Base-by-base conservation (phyloP, 2,888 invertebrate species). In the Leucozona laternaria region DNA sequence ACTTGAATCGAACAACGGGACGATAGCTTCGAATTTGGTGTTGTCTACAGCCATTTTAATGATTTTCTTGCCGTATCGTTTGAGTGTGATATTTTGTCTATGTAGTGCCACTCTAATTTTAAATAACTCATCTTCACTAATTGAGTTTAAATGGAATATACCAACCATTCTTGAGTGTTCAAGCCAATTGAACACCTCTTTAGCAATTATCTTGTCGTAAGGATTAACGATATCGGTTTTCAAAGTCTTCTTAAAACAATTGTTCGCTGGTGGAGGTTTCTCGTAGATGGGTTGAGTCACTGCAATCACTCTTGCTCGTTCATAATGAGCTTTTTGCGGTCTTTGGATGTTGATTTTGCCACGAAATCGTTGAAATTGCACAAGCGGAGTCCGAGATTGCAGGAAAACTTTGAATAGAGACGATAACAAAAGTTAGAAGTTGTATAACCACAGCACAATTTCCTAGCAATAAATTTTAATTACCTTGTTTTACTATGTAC, bases 271-370 rank as follows among this genome's bases (percentile, higher is more conserved):
- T 8, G 94, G 93, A 20, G 93, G 93, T 55, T 94, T 93, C 11
- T 94, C 92, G 89, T 94, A 95, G 53, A 93, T 93, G 0, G 97
- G 96, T 89, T 94, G 94, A 0, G 95, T 92, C n/a, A 96, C 92
- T 88, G 94, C 94, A 58, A 96, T 91, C 53, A 96, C 93, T 88
- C 94, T 93, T 20, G 95, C 95, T 88, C 95, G 94, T 88, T 95
- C 94, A 90, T 95, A 96, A 91, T 96, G 96, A 1, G 96, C 95
- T 66, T 94, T 93, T 89, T 94, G 94, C 1, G 97, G 97, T 88
- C 93, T 95, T 91, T 96, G 95, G 53, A 97, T 94, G 90, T 97
- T 97, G 70, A 97, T 96, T 93, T 96, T 96, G 3, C 95, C 95
- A 25, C 96, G 94, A 91, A 94, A 96, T 88, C 97, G 93, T 90